Evolutionary conservation across 1,140 invertebrate species (phyloP), one percentile per base, ranked within the genome.

Genomic region (Listronotus bonariensis): DNA sequence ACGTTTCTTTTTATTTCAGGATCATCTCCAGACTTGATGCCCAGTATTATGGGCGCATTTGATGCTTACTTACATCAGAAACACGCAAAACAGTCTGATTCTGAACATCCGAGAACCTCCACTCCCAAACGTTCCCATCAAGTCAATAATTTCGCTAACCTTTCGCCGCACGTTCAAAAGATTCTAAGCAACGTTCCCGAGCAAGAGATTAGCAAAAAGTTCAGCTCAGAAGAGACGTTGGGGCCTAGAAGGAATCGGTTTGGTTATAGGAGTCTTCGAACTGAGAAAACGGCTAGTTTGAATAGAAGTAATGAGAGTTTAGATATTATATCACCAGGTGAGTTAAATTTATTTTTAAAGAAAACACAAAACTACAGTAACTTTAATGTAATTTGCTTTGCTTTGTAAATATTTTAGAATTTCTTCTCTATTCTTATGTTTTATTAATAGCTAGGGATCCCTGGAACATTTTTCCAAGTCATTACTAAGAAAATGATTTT

Each of bases 101-200:
- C 18, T 17, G 58, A 68, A n/a, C 45, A 55, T 3, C 53, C 65
- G 18, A 54, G 20, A 26, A 60, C 65, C 8, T 65, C 60, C 34
- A 68, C 70, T 0, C 67, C 72, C 4, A 74, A 72, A 67, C 62
- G 70, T 26, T 69, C 65, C 1, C 67, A 66, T 31, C 73, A 76
- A 56, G 56, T 74, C 2, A 74, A 72, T 42, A 73, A 80, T 18
- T 85, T 84, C 67, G 79, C 80, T 49, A 80, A 81, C 72, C 75
- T 85, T 10, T 85, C 84, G 0, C 82, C 83, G 8, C 83, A 83
- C 69, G 84, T 85, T 5, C 84, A 84, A 74, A 78, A 84, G 67
- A 84, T 85, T 75, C 77, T 85, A 53, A 82, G 81, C 2, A 80
- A 83, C 72, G 82, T 76, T 12, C 70, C 68, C 73, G 82, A 75